Evolutionary conservation across 2,888 invertebrate genomes (phyloP), one percentile per base, ranked within the genome.

Genomic region (Protophormia terraenovae): DNA sequence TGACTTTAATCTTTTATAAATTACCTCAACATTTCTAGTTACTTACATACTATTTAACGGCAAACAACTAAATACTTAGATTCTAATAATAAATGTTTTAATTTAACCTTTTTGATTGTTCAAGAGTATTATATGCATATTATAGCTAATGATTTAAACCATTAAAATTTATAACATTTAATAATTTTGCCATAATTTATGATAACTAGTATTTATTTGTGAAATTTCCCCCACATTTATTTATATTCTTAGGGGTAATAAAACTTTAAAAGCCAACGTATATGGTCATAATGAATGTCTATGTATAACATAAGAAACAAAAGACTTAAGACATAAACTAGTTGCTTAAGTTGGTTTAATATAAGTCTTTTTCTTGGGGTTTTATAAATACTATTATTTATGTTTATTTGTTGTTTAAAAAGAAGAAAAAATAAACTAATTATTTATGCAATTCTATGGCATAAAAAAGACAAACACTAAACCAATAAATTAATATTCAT

Each of bases 401-500:
- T n/a, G n/a, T n/a, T n/a, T n/a, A n/a, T n/a, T n/a, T n/a, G n/a
- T n/a, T n/a, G n/a, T n/a, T n/a, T n/a, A n/a, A n/a, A n/a, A n/a
- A n/a, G n/a, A n/a, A n/a, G n/a, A n/a, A n/a, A n/a, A n/a, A n/a
- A n/a, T n/a, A n/a, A n/a, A n/a, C n/a, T n/a, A n/a, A n/a, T n/a
- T n/a, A n/a, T n/a, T n/a, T n/a, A n/a, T n/a, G n/a, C n/a, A n/a
- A n/a, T n/a, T n/a, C n/a, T n/a, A n/a, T n/a, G n/a, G n/a, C n/a
- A n/a, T n/a, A n/a, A n/a, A n/a, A n/a, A n/a, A n/a, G n/a, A n/a
- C n/a, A n/a, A n/a, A n/a, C n/a, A n/a, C n/a, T n/a, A n/a, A n/a
- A n/a, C n/a, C n/a, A n/a, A 53, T 38, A 27, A 58, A 76, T 83
- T 53, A 58, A 64, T 77, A 80, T 78, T 78, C 77, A 86, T 83